Evolutionary conservation across 53 echinoderm and acorn worm genomes (phyloP).

Genomic region (Apostichopus leukothele): DNA sequence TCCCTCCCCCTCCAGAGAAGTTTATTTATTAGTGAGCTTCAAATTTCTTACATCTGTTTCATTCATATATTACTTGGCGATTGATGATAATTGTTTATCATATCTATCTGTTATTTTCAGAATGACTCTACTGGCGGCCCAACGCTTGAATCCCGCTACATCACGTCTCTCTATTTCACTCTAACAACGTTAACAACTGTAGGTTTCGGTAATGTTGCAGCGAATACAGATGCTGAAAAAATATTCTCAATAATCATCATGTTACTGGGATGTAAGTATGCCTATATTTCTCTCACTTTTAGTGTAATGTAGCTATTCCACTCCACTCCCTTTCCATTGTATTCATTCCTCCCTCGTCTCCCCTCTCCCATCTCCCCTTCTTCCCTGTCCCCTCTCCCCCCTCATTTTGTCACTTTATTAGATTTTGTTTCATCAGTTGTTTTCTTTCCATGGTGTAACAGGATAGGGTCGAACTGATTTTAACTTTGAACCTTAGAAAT

Average conservation of each 20-base stretch:
- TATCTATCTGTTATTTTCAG: constrained; percentile 35
- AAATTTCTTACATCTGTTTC: no score
- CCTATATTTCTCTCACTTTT: background rate
- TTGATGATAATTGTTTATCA: no score
- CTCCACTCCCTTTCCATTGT: no score
- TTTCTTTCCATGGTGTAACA: no score
- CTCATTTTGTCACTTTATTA: no score
- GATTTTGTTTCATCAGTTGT: no score
- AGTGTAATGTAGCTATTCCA: no score
- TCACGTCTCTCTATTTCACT: constrained; percentile 92
- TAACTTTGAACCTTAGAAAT: no score
- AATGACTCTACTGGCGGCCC: constrained; percentile 90
- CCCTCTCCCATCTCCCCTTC: background rate
- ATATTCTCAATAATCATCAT: constrained; percentile 95
- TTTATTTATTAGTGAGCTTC: no score
- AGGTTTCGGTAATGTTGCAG: constrained; percentile 93
- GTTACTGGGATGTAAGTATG: constrained; percentile 94
- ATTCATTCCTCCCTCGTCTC: background rate
- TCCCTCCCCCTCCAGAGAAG: no score
- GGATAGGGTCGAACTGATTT: no score
- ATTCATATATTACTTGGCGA: no score
- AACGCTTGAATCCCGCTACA: constrained; percentile 75
- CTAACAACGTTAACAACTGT: constrained; percentile 96
- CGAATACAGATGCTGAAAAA: constrained; percentile 94
- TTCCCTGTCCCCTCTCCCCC: background rate